Percentiles rank a stretch among this genome's conserved stretches.
Conservation (phyloP, 2,113 vertebrate genomes). For the Coreoperca whiteheadi region DNA sequence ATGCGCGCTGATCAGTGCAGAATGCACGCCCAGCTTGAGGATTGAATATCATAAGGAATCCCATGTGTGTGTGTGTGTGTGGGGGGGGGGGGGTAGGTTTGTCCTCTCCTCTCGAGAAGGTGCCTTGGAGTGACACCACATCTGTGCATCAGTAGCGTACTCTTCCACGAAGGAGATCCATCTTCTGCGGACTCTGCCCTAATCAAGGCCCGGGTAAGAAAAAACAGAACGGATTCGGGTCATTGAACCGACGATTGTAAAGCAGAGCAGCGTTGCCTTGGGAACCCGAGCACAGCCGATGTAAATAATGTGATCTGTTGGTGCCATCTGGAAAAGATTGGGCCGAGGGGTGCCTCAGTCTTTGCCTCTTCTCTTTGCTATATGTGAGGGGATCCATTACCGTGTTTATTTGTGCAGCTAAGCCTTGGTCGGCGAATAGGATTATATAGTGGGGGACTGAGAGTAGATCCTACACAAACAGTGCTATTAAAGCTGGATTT, state of each 20-base stretch:
- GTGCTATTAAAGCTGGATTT: constrained; percentile 75
- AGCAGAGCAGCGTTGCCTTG: constrained; percentile 84
- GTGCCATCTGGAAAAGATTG: constrained; percentile 96
- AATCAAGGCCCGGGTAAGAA: constrained; percentile 66
- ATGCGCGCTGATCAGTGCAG: constrained; percentile 78
- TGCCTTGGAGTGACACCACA: constrained; percentile 75
- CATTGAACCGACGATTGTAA: constrained; percentile 55
- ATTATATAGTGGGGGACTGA: constrained; percentile 80
- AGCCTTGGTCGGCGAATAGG: constrained; percentile 77
- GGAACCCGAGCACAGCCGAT: constrained; percentile 89
- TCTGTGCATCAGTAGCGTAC: constrained; percentile 73
- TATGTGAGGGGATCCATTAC: constrained; percentile 82
- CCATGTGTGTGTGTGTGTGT: no score
- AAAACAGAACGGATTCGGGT: constrained; percentile 49
- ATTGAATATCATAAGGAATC: constrained; percentile 75
- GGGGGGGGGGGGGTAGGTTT: constrained; percentile 35
- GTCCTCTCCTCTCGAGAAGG: constrained; percentile 53
- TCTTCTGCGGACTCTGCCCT: constrained; percentile 68
- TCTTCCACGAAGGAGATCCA: constrained; percentile 55
- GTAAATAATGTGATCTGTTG: constrained; percentile 92
- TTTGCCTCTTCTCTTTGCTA: constrained; percentile 66
- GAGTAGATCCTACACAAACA: constrained; percentile 79
- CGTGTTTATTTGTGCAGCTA: constrained; percentile 93
- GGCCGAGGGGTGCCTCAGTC: constrained; percentile 82
- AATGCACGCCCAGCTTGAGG: constrained; percentile 67